These are phyloP conservation scores for Tenthredo notha DNA, from an alignment of 2,888 invertebrate genomes.

Conservation along the genomic window DNA sequence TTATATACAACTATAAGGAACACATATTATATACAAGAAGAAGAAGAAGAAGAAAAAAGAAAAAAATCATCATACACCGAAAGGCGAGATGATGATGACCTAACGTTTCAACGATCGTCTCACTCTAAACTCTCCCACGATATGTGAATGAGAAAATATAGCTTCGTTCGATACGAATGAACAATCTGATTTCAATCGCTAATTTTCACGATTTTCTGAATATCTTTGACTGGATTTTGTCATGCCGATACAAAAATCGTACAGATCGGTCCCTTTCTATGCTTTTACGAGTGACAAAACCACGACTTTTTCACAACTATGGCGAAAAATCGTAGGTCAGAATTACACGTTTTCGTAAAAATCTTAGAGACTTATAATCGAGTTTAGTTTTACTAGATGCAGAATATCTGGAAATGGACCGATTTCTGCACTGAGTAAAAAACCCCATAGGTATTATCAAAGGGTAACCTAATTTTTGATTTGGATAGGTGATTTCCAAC, in stretches of 20 bases:
- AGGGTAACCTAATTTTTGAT: background rate
- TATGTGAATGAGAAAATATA: background rate
- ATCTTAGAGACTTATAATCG: no score
- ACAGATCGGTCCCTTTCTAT: no score
- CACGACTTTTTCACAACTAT: no score
- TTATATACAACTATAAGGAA: background rate
- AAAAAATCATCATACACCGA: background rate
- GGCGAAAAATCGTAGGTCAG: no score
- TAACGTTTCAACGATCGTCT: background rate
- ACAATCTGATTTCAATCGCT: background rate
- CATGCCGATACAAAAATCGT: no score
- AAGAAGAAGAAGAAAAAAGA: background rate
- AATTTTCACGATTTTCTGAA: no score
- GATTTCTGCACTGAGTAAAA: background rate
- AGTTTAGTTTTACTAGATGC: no score
- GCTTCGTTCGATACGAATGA: background rate
- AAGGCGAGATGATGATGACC: conserved; percentile 36
- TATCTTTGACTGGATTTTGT: no score
- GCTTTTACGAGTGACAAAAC: no score
- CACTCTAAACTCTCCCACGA: conserved; percentile 36
- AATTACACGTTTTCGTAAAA: no score
- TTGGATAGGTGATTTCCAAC: background rate
- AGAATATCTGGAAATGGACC: no score
- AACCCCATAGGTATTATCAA: background rate
- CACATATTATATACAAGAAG: background rate